Evolutionary conservation across 2,797 vertebrate genomes (phyloP).

Genomic region (Sternarchorhynchus goeldii): DNA sequence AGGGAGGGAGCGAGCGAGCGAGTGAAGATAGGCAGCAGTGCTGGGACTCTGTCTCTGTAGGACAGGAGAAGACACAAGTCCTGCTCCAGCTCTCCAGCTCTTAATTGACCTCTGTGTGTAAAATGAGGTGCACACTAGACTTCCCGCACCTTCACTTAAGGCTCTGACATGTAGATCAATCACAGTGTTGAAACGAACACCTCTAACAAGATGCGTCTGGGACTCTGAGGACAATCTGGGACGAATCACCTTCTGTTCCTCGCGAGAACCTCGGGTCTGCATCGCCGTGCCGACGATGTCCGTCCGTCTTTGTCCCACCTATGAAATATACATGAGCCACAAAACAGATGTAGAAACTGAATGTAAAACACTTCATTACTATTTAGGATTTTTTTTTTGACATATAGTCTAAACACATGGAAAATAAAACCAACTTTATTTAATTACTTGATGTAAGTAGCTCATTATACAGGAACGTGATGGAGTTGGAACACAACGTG

Average conservation of each 20-base stretch:
- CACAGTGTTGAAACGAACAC: slow-evolving; percentile 71
- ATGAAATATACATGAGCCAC: background rate
- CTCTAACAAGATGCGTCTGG: slow-evolving; percentile 68
- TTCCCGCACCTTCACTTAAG: slow-evolving; percentile 63
- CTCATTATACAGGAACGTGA: slow-evolving; percentile 41
- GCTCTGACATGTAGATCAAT: slow-evolving; percentile 76
- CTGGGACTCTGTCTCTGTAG: slow-evolving; percentile 4
- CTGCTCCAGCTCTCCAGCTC: slow-evolving; percentile 44
- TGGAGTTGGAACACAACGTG: slow-evolving; percentile 32
- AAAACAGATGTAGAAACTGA: background rate
- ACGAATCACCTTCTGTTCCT: slow-evolving; percentile 32
- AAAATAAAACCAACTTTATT: slow-evolving; percentile 11
- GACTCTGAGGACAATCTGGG: slow-evolving; percentile 66
- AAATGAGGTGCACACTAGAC: slow-evolving; percentile 59
- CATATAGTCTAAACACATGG: background rate
- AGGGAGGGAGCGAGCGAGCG: background rate
- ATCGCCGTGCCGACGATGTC: no score
- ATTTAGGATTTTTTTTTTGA: background rate
- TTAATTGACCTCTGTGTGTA: slow-evolving; percentile 66
- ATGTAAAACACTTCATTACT: no score
- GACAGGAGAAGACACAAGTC: slow-evolving; percentile 16
- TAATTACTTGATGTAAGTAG: slow-evolving; percentile 44
- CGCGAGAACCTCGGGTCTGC: slow-evolving; percentile 30
- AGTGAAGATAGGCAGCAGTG: slow-evolving; percentile 28
- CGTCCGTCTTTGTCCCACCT: background rate